phyloP scores from a whole-genome alignment of 2,113 vertebrate species.

The Poicephalus meyeri region DNA sequence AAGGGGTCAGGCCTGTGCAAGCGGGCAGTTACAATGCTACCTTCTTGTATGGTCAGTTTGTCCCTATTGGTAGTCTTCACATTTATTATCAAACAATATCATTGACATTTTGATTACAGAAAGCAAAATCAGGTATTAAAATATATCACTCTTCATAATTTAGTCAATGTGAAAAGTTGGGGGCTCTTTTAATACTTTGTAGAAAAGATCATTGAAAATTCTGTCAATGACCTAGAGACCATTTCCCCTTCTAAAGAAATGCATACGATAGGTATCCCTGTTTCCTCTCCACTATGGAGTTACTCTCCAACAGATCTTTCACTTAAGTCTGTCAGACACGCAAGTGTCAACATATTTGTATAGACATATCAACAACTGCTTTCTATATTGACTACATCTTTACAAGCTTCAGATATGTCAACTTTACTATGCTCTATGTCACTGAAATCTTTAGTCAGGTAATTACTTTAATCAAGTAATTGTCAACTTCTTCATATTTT shows the following conservation, averaged over 20 bases:
- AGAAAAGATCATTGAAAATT: not conserved
- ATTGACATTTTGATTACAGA: not conserved
- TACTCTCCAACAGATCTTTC: not conserved
- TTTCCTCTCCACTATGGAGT: not conserved
- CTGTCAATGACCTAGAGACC: not conserved
- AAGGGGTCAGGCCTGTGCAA: not conserved
- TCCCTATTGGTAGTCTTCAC: not conserved
- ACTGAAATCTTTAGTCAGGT: not conserved
- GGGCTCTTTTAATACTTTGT: not conserved
- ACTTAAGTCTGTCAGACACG: not conserved
- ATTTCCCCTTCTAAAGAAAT: not conserved
- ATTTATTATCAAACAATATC: not conserved
- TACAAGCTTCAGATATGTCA: not conserved
- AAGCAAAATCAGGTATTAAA: not conserved
- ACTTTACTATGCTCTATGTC: not conserved
- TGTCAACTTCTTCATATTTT: not conserved
- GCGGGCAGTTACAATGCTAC: not conserved
- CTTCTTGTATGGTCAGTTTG: not conserved
- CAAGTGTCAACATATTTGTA: not conserved
- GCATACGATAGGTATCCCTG: not conserved
- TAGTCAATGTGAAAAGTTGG: not conserved
- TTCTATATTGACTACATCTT: not conserved
- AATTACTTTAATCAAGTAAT: not conserved
- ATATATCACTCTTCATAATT: not conserved
- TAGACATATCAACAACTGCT: not conserved